Conservation (phyloP, 2,113 vertebrate species). For the Neotragus pygmaeus region DNA sequence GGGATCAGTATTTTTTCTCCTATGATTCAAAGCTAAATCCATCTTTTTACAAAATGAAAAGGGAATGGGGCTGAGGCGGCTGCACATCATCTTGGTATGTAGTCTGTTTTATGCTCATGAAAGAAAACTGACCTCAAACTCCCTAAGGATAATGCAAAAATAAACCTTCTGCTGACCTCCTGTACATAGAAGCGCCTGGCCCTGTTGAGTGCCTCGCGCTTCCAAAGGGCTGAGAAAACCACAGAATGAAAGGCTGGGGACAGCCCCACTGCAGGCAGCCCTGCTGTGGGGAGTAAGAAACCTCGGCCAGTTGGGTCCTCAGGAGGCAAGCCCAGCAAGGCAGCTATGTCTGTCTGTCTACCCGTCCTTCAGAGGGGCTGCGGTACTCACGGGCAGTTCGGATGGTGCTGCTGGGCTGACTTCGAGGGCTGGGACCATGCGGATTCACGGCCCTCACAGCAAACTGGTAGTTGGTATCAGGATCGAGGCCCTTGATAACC, state of each 20-base stretch:
- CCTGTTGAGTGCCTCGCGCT: background rate
- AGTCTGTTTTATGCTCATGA: background rate
- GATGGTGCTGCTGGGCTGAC: conserved; percentile 82
- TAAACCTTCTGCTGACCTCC: conserved; percentile 51
- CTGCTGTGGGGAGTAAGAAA: background rate
- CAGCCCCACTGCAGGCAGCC: background rate
- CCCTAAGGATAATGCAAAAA: conserved; percentile 53
- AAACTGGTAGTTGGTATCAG: conserved; percentile 93
- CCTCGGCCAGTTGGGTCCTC: background rate
- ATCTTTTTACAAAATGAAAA: conserved; percentile 16
- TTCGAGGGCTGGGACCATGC: conserved; percentile 86
- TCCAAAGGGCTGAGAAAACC: conserved; percentile 51
- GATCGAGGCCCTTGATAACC: conserved; percentile 91
- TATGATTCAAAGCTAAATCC: background rate
- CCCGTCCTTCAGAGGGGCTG: background rate
- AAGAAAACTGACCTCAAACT: conserved; percentile 38
- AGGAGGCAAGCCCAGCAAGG: fast-evolving
- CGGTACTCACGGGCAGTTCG: conserved; percentile 87
- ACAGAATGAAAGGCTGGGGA: background rate
- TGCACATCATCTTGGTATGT: background rate
- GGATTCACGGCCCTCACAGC: conserved; percentile 86
- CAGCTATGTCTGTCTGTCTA: background rate
- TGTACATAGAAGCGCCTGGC: conserved; percentile 15
- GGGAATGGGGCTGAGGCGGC: fast-evolving
- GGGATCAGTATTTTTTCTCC: background rate